Evolutionary conservation across 2,113 vertebrate genomes (phyloP), one percentile per base, ranked within the genome.

Genomic region (Jacana jacana): DNA sequence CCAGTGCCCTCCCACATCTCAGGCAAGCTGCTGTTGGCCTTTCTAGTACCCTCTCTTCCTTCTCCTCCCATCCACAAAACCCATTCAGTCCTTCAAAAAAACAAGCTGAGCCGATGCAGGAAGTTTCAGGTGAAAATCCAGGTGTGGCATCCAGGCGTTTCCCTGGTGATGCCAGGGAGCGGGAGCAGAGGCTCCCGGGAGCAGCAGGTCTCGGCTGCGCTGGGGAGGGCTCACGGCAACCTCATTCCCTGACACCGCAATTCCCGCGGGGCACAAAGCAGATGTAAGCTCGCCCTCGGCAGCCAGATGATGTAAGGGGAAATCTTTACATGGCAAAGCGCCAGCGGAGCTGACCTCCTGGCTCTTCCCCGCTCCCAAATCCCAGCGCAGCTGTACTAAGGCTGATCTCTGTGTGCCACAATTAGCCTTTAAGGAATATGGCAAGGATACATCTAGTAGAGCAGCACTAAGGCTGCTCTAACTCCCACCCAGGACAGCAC

Each of bases 231-330:
- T 70, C 40, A 7, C 81, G 81, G 80, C 91, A 93, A 93, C 61
- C 83, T 93, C 88, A 48, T 87, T 96, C 91, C 82, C 92, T 94
- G 93, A 96, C 86, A 92, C 93, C 52, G 31, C 94, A 95, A 84
- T 54, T 91, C 96, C 93, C 96, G 58, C 4, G 4, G 92, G 95
- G 72, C 58, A 66, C 71, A 89, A 89, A 91, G 93, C 91, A 95
- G 91, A 94, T 91, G 93, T 95, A 96, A 96, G 91, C 89, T 85
- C 18, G 83, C 80, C 89, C 88, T 94, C 78, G 9, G 95, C 96
- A 91, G 96, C 91, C 93, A 92, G 94, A 88, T 95, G 88, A 96
- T 93, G 96, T 93, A 92, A 94, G 73, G 94, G 96, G 91, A 96
- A 95, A 96, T 95, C 91, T 93, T 89, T 83, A 88, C 81, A 84